Evolutionary conservation across 2,888 invertebrate genomes (phyloP).

Genomic region (Dryocosmus kuriphilus): DNA sequence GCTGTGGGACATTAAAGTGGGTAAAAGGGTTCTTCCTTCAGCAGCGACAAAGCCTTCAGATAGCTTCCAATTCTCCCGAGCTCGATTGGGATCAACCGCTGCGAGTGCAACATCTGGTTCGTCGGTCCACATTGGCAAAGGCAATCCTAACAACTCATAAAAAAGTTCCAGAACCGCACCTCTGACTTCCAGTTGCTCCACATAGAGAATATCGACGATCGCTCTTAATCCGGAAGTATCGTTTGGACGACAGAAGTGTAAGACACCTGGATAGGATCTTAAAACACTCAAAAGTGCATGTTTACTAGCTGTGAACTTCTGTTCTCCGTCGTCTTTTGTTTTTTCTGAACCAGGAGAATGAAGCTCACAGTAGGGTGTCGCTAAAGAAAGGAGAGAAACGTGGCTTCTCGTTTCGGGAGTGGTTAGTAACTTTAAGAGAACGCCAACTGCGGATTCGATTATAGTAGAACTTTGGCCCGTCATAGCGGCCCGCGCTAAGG

Average conservation of each 20-base stretch:
- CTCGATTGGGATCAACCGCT: slow-evolving; percentile 87
- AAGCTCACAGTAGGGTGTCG: slow-evolving; percentile 96
- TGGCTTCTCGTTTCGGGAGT: slow-evolving; percentile 90
- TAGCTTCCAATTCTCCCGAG: slow-evolving; percentile 90
- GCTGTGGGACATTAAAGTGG: slow-evolving; percentile 90
- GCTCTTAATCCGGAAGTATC: slow-evolving; percentile 87
- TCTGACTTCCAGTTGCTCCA: slow-evolving; percentile 91
- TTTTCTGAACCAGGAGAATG: slow-evolving; percentile 78
- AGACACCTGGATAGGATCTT: slow-evolving; percentile 94
- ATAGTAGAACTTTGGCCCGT: slow-evolving; percentile 93
- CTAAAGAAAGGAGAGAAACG: slow-evolving; percentile 90
- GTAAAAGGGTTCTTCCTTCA: slow-evolving; percentile 91
- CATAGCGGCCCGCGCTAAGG: slow-evolving; percentile 89
- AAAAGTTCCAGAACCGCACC: slow-evolving; percentile 95
- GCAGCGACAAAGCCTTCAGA: slow-evolving; percentile 97
- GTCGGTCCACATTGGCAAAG: slow-evolving; percentile 95
- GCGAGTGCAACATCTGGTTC: slow-evolving; percentile 93
- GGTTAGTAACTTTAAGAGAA: slow-evolving; percentile 90
- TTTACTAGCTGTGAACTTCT: slow-evolving; percentile 91
- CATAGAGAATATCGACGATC: slow-evolving; percentile 88
- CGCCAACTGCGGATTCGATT: slow-evolving; percentile 93
- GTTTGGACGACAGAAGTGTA: slow-evolving; percentile 91
- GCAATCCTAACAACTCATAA: slow-evolving; percentile 92
- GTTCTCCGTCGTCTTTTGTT: slow-evolving; percentile 83
- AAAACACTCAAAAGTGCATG: slow-evolving; percentile 90